A percentile compares a stretch with the other conserved stretches of the same genome.
Conservation (phyloP, 2,113 vertebrate genomes). For the Datnioides undecimradiatus region DNA sequence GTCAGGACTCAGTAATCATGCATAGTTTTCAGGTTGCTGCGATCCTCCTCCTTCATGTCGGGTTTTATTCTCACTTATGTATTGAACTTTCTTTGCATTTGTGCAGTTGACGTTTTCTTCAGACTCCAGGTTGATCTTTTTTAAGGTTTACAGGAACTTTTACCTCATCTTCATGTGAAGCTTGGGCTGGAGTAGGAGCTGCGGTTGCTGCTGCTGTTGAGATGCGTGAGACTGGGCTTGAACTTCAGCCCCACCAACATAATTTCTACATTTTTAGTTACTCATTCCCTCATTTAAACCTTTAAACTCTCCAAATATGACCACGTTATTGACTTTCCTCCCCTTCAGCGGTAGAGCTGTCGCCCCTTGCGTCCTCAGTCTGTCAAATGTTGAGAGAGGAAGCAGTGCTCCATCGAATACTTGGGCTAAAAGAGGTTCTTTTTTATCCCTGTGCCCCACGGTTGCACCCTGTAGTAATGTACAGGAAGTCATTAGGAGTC, state of each 20-base stretch:
- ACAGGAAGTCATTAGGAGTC: slow-evolving; percentile 43
- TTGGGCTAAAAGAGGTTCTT: slow-evolving; percentile 18
- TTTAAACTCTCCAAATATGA: slow-evolving; percentile 34
- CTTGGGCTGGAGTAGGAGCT: background rate
- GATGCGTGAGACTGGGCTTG: background rate
- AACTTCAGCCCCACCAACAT: slow-evolving; percentile 8
- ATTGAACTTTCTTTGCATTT: background rate
- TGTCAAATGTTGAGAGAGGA: slow-evolving; percentile 13
- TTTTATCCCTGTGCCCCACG: background rate
- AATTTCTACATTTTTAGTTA: slow-evolving; percentile 26
- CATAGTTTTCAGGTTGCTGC: slow-evolving; percentile 52
- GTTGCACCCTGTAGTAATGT: slow-evolving; percentile 1
- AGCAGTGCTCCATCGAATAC: background rate
- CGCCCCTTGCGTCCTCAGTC: slow-evolving; percentile 30
- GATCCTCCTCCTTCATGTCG: background rate
- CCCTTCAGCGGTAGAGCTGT: background rate
- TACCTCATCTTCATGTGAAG: background rate
- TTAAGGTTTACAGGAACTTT: background rate
- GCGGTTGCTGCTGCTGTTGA: background rate
- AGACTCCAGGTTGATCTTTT: too few species aligned
- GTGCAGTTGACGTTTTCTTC: background rate
- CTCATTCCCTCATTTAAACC: slow-evolving; percentile 22
- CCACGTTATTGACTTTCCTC: slow-evolving; percentile 17
- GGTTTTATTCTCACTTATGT: background rate
- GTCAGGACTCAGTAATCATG: slow-evolving; percentile 61